Conservation (phyloP, 2,797 vertebrate species). For the Chelonia mydas region DNA sequence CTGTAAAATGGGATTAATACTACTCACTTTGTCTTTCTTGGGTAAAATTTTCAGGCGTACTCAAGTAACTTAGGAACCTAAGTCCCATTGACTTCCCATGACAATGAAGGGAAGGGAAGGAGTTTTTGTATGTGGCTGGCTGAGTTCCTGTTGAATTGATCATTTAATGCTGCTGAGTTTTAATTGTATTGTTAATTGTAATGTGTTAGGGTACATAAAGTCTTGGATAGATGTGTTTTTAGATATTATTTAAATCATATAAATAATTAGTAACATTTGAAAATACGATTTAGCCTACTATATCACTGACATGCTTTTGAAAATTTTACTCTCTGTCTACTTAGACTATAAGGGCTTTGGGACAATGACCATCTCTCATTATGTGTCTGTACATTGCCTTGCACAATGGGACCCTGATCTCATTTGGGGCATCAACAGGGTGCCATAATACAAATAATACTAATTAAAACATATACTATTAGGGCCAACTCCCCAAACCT, state of each 20-base stretch:
- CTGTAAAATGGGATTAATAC: not conserved
- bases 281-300: not conserved
- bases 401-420: not conserved
- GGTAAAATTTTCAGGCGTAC: constrained; percentile 3
- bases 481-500: not conserved
- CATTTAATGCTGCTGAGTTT: not conserved
- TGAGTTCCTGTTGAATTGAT: not conserved
- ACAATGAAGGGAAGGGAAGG: not conserved
- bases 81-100: not conserved
- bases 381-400: not conserved
- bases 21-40: constrained; percentile 21
- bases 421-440: rapidly evolving
- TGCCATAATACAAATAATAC: not conserved
- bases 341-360: not conserved
- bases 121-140: not conserved
- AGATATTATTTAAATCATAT: not conserved
- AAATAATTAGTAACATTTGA: not conserved
- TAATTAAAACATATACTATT: not conserved
- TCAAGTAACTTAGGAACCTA: not conserved
- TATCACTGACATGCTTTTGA: not conserved
- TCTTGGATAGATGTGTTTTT: not conserved
- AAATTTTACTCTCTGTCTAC: constrained; percentile 3
- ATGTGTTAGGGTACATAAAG: not conserved
- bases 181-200: not conserved
- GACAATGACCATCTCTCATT: not conserved